These are phyloP conservation scores for Drosophila navojoa DNA, from an alignment of 1,140 invertebrate genomes.

Conservation along the genomic window DNA sequence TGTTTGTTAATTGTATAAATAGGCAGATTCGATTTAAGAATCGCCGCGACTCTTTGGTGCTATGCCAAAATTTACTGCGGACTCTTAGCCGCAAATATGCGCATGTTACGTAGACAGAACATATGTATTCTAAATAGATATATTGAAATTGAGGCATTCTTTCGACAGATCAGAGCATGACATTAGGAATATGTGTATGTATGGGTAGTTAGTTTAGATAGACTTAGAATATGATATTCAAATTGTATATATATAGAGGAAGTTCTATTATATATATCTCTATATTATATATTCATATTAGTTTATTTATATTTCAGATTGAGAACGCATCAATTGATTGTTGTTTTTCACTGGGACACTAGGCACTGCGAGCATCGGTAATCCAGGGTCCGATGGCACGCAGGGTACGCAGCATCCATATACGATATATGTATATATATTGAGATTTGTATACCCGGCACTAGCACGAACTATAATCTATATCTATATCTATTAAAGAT, in stretches of 20 bases:
- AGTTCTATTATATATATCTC: not conserved
- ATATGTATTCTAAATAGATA: slow-evolving; percentile 28
- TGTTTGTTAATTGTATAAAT: slow-evolving; percentile 42
- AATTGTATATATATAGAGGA: slow-evolving; percentile 1
- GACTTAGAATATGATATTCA: too few relatives aligned
- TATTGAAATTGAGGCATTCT: slow-evolving; percentile 3
- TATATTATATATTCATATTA: slow-evolving; percentile 7
- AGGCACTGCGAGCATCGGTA: slow-evolving; percentile 56
- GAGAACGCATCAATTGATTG: not conserved
- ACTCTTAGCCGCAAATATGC: slow-evolving; percentile 27
- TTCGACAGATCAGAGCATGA: not conserved
- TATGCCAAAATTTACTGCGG: slow-evolving; percentile 54
- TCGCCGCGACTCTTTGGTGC: slow-evolving; percentile 14
- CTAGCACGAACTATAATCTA: slow-evolving; percentile 4
- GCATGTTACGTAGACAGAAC: slow-evolving; percentile 31
- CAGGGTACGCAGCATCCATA: slow-evolving; percentile 32
- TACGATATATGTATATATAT: not conserved
- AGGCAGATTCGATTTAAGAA: slow-evolving; percentile 36
- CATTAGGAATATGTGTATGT: slow-evolving; percentile 5
- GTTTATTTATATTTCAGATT: slow-evolving; percentile 17
- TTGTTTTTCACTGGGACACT: slow-evolving; percentile 27
- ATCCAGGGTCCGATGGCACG: slow-evolving; percentile 75
- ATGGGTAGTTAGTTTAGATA: not conserved
- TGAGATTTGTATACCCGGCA: slow-evolving; percentile 17
- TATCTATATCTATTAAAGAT: slow-evolving; percentile 30